Evolutionary conservation across 2,797 vertebrate species (phyloP).

Genomic region (Rhinogobio ventralis): DNA sequence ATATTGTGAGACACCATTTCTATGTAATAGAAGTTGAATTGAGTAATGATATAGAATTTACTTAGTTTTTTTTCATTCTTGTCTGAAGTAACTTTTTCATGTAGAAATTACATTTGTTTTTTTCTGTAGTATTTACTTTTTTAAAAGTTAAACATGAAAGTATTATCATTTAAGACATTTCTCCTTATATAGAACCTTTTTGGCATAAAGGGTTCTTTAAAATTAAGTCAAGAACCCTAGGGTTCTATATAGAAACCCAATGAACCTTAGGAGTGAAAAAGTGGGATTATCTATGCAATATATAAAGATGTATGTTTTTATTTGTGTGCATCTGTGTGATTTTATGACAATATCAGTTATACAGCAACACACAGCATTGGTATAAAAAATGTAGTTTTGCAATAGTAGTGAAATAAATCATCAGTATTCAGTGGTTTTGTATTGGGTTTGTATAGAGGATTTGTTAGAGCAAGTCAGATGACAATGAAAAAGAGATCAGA

Average conservation of each 20-base stretch:
- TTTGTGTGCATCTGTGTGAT: background rate
- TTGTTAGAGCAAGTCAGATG: slow-evolving; percentile 16
- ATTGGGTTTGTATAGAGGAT: background rate
- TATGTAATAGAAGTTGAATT: too few relatives aligned
- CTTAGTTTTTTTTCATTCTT: too few relatives aligned
- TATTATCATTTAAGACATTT: background rate
- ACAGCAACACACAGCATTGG: background rate
- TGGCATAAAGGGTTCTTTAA: background rate
- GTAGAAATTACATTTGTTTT: too few relatives aligned
- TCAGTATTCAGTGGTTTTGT: background rate
- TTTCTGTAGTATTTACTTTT: too few relatives aligned
- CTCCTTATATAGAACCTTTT: background rate
- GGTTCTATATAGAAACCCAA: too few relatives aligned
- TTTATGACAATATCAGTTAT: background rate
- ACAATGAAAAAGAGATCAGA: slow-evolving; percentile 16
- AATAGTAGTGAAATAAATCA: background rate
- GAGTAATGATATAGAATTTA: too few relatives aligned
- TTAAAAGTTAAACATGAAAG: too few relatives aligned
- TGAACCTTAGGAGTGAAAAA: background rate
- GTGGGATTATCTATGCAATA: background rate
- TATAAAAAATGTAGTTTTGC: background rate
- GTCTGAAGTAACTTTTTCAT: too few relatives aligned
- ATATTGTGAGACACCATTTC: too few relatives aligned
- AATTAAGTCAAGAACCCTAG: background rate
- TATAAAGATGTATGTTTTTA: too few relatives aligned